A percentile compares a stretch with the other conserved stretches of the same genome.
Evolutionary conservation across 2,113 vertebrate genomes (phyloP).

Genomic region (Alligator sinensis): DNA sequence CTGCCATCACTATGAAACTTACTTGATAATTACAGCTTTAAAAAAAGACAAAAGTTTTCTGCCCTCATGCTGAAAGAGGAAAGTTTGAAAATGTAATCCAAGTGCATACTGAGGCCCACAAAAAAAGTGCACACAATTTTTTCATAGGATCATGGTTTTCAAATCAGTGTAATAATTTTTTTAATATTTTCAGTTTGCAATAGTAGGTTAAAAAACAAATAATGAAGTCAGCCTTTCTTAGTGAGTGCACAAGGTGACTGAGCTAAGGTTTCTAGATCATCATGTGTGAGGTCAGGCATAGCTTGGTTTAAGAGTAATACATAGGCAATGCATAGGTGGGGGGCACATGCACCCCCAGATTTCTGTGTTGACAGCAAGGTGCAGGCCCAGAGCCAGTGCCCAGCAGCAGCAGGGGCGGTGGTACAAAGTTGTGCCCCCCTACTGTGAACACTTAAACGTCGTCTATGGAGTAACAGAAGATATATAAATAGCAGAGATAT

Average conservation of each 20-base stretch:
- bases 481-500: not conserved
- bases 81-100: not conserved
- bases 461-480: not conserved
- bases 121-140: not conserved
- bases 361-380: not conserved
- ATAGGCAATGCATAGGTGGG: too few species aligned
- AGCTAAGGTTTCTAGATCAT: not conserved
- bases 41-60: not conserved
- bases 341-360: not conserved
- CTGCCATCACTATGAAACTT: too few species aligned
- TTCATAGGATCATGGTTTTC: not conserved
- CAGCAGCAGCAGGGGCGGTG: too few species aligned
- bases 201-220: not conserved
- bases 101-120: rapidly evolving
- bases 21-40: not conserved
- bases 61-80: not conserved
- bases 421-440: too few species aligned
- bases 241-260: not conserved
- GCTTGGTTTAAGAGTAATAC: not conserved
- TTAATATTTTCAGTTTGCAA: not conserved
- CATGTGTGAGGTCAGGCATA: not conserved
- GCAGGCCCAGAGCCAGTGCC: too few species aligned
- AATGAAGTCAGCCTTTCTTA: rapidly evolving
- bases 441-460: too few species aligned
- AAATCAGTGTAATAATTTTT: not conserved